Base-by-base conservation (phyloP, 2,797 vertebrate genomes). In the Pangasius djambal region DNA sequence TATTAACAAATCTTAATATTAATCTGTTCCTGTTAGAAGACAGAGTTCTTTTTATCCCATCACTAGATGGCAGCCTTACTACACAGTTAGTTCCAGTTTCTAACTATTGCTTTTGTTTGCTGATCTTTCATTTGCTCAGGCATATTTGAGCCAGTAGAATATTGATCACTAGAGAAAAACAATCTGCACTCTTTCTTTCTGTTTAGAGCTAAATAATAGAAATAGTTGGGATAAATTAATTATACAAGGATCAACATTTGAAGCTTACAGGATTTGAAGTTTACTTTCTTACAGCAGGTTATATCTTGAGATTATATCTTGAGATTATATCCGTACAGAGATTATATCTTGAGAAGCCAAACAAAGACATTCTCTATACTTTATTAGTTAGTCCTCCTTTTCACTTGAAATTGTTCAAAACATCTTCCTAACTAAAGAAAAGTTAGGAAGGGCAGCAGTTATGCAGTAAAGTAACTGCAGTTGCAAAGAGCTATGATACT, bases 31-130 rank as follows among this genome's bases (percentile, higher is more conserved):
- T 31, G n/a, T 52, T 22, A 25, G 18, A 52, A 78, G 55, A 59
- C 6, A 8, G 7, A 20, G 6, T 25, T 44, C 22, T 25, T 40
- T 25, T 67, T 69, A 74, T 72, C 16, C 18, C n/a, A 78, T 37
- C 86, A 87, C 81, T 85, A 89, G 89, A 52, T 89, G 89, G 86
- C 13, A 85, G 70, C 72, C 77, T 59, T 67, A 31, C 69, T 25
- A 70, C 50, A 85, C 13, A 37, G 40, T 63, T 15, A 79, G 6
- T 52, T 61, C 34, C 34, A 15, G 61, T 15, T 48, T 50, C 28
- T n/a, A 37, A 28, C 18, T 25, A 59, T 10, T n/a, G 40, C 20
- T 12, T 67, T 37, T 67, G 22, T 77, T 55, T n/a, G 44, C 9
- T 50, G 44, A 50, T 50, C 72, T 15, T 75, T 12, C 22, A 28